Percentiles rank a stretch among this genome's conserved stretches.
Evolutionary conservation across 92 coral and sea anemone species (phyloP).

Genomic region (Nematostella vectensis): DNA sequence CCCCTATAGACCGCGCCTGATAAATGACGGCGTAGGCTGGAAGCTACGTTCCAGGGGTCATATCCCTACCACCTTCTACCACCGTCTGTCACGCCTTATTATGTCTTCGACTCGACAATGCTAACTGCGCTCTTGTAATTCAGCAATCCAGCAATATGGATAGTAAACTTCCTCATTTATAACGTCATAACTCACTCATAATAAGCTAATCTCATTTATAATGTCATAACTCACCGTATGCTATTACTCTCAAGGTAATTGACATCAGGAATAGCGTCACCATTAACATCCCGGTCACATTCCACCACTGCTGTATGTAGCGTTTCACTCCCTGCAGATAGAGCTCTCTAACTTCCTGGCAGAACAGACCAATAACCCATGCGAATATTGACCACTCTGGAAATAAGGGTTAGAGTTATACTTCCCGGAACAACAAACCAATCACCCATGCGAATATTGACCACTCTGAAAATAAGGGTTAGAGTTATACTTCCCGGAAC

Average conservation of each 20-base stretch:
- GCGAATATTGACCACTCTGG: constrained; percentile 50
- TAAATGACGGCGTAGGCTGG: too few species aligned
- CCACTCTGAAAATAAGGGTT: constrained; percentile 36
- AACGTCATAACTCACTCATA: too few species aligned
- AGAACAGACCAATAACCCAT: constrained; percentile 39
- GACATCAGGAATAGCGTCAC: constrained; percentile 21
- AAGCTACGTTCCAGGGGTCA: too few species aligned
- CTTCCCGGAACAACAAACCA: constrained; percentile 43
- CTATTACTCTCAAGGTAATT: constrained; percentile 18
- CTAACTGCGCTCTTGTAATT: too few species aligned
- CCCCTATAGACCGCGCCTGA: too few species aligned
- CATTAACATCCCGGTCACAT: constrained; percentile 32
- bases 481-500: constrained; percentile 26
- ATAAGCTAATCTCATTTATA: too few species aligned
- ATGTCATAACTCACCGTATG: constrained; percentile 26
- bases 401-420: background rate
- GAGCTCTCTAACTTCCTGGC: constrained; percentile 39
- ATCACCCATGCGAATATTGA: constrained; percentile 35
- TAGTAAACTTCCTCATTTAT: too few species aligned
- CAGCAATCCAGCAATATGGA: too few species aligned
- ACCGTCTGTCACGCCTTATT: too few species aligned
- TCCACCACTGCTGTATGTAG: constrained; percentile 63
- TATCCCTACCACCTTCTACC: too few species aligned
- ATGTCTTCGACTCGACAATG: too few species aligned
- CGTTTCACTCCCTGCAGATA: constrained; percentile 43